These are phyloP conservation scores for Zosterops pallidus DNA, from an alignment of 2,113 vertebrate species.

Conservation along the genomic window DNA sequence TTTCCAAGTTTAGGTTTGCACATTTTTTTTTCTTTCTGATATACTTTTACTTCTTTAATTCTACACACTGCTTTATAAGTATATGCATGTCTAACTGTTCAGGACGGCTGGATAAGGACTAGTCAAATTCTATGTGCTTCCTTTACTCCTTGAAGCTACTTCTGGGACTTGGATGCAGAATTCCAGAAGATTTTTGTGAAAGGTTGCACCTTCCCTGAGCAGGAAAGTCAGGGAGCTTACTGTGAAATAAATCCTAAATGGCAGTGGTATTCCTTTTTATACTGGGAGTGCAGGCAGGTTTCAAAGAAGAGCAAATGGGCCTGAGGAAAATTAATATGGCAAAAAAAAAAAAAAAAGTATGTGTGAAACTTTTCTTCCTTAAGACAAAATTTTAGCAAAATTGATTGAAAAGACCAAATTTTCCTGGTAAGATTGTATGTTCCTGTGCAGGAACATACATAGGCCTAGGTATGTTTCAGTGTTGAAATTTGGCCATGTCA, in stretches of 20 bases:
- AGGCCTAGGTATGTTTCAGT: neutral
- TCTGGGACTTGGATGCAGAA: neutral
- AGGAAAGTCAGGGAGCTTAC: neutral
- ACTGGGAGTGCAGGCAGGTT: neutral
- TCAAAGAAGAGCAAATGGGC: neutral
- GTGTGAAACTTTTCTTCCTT: neutral
- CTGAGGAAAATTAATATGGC: neutral
- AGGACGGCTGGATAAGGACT: neutral
- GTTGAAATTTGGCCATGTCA: neutral
- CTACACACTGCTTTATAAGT: neutral
- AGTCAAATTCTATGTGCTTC: neutral
- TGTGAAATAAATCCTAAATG: neutral
- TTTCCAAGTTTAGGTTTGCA: neutral
- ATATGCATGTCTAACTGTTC: too few relatives aligned
- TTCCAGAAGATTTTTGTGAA: neutral
- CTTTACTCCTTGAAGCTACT: neutral
- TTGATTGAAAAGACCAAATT: neutral
- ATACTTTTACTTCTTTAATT: neutral
- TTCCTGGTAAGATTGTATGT: neutral
- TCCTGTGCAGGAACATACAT: accelerated
- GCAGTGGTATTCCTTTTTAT: neutral
- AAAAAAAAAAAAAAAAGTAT: neutral
- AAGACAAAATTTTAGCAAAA: neutral
- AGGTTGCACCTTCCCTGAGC: neutral
- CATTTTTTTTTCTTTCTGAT: neutral